Percentiles rank a stretch among this genome's conserved stretches.
These are phyloP conservation scores for Drosophila chauvacae DNA, from an alignment of 1,140 invertebrate genomes.

Conservation along the genomic window DNA sequence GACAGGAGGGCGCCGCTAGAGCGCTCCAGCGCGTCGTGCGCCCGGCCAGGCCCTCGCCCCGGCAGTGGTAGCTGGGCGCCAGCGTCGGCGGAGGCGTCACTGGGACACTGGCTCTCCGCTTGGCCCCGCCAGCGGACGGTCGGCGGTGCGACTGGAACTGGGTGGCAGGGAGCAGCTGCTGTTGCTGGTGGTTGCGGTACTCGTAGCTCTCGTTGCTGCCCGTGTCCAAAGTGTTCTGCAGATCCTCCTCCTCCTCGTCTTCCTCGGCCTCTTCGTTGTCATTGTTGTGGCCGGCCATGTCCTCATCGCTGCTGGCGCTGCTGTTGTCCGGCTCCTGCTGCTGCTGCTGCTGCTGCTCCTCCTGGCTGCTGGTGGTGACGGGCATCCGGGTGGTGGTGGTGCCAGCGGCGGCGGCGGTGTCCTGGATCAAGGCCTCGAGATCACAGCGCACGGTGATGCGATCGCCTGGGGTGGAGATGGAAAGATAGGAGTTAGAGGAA, in stretches of 20 bases:
- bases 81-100: constrained; percentile 48
- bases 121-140: constrained; percentile 9
- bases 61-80: constrained; percentile 89
- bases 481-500: no score
- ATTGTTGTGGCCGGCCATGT: constrained; percentile 15
- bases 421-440: constrained; percentile 89
- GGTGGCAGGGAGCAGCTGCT: constrained; percentile 9
- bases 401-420: constrained; percentile 34
- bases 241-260: constrained; percentile 57
- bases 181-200: constrained; percentile 46
- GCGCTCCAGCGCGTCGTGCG: constrained; percentile 91
- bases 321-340: constrained; percentile 33
- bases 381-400: constrained; percentile 17
- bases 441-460: constrained; percentile 91
- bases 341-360: constrained; percentile 21
- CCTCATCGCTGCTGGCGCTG: constrained; percentile 34
- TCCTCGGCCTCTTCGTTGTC: constrained; percentile 38
- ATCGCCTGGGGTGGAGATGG: constrained; percentile 85
- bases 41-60: constrained; percentile 90
- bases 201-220: constrained; percentile 60
- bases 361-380: constrained; percentile 15
- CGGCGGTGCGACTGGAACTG: constrained; percentile 12
- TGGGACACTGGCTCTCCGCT: constrained; percentile 26
- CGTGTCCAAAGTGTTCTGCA: constrained; percentile 63
- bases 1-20: constrained; percentile 91